These are phyloP conservation scores for Neodiprion lecontei DNA, from an alignment of 1,140 invertebrate genomes.

Conservation along the genomic window DNA sequence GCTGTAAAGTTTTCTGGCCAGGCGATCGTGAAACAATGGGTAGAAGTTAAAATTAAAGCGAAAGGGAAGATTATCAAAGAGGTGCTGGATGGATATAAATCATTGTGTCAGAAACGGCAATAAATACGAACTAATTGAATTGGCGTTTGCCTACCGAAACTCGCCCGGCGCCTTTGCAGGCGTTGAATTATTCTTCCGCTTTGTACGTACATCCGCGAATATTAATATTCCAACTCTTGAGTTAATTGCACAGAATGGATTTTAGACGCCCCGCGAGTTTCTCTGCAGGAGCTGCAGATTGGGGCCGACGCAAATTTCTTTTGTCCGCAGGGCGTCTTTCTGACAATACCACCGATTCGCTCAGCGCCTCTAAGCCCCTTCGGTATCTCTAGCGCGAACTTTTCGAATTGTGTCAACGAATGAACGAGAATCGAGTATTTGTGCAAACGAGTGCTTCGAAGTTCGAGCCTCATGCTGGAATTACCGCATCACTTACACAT, in stretches of 20 bases:
- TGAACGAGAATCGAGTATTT: conserved; percentile 23
- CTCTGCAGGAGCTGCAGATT: conserved; percentile 7
- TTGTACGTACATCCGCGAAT: conserved; percentile 54
- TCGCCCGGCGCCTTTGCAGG: conserved; percentile 32
- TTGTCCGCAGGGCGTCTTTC: conserved; percentile 35
- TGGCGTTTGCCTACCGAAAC: conserved; percentile 43
- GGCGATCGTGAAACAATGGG: neutral
- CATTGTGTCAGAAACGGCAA: conserved; percentile 39
- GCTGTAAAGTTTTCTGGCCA: too few species aligned
- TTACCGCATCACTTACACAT: too few species aligned
- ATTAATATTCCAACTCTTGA: conserved; percentile 57
- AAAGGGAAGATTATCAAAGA: conserved; percentile 42
- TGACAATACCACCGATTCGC: conserved; percentile 35
- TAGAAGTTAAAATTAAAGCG: conserved; percentile 18
- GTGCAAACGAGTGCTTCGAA: neutral
- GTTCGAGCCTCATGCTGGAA: neutral
- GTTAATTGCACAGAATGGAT: conserved; percentile 57
- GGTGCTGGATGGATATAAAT: conserved; percentile 37
- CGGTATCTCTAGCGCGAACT: conserved; percentile 21
- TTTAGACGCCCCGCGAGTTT: conserved; percentile 35
- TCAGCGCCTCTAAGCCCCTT: conserved; percentile 28
- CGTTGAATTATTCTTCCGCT: conserved; percentile 56
- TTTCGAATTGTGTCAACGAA: conserved; percentile 31
- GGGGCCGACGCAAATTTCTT: conserved; percentile 35
- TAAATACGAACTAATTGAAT: conserved; percentile 56